Evolutionary conservation across 2,113 vertebrate genomes (phyloP).

Genomic region (Dissostichus mawsoni): DNA sequence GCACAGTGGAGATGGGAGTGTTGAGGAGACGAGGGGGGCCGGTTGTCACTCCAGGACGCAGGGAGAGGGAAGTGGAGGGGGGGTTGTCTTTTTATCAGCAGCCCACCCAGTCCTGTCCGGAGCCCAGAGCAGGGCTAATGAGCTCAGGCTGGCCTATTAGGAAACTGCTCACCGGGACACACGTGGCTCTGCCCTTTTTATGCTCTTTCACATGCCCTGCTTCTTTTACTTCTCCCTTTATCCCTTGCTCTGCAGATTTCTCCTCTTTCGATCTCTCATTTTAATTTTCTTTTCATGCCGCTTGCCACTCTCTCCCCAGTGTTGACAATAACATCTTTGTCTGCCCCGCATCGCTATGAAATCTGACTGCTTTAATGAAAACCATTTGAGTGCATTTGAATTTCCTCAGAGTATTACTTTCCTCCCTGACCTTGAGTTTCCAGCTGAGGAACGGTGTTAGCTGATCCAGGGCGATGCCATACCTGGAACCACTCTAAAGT

Average conservation of each 20-base stretch:
- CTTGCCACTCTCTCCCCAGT: neutral
- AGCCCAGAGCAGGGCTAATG: conserved; percentile 77
- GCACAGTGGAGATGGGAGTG: conserved; percentile 60
- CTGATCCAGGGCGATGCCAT: conserved; percentile 61
- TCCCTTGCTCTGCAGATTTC: conserved; percentile 43
- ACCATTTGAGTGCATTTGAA: conserved; percentile 57
- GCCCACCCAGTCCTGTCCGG: conserved; percentile 68
- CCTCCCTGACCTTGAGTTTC: conserved; percentile 73
- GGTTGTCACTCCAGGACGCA: conserved; percentile 82
- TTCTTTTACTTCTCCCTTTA: conserved; percentile 32
- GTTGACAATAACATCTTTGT: conserved; percentile 68
- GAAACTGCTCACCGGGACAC: conserved; percentile 54
- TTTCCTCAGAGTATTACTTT: conserved; percentile 65
- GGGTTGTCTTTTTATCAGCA: conserved; percentile 63
- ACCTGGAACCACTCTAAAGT: conserved; percentile 58
- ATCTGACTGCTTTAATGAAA: conserved; percentile 54
- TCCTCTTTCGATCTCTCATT: conserved; percentile 55
- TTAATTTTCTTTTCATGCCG: conserved; percentile 37
- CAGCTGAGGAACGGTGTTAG: conserved; percentile 56
- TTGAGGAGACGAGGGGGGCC: conserved; percentile 44
- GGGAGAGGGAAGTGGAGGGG: conserved; percentile 19
- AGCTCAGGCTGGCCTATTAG: conserved; percentile 66
- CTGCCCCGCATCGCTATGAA: conserved; percentile 48
- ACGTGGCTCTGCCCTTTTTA: conserved; percentile 39
- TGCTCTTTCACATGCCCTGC: conserved; percentile 22